These are phyloP conservation scores for Rallus crepitans DNA, from an alignment of 2,797 vertebrate species.

Conservation along the genomic window DNA sequence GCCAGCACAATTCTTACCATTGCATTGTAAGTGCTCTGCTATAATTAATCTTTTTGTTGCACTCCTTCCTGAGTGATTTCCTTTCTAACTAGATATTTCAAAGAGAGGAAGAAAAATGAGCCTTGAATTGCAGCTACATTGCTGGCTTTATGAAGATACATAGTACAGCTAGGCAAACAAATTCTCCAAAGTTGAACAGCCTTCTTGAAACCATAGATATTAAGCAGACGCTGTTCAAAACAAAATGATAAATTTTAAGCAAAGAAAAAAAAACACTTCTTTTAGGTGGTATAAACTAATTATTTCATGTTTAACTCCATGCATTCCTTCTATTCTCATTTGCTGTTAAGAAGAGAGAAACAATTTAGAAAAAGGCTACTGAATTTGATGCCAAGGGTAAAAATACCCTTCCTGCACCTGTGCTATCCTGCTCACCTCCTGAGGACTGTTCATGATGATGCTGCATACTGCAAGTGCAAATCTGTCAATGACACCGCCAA, in stretches of 20 bases:
- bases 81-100: conserved; percentile 53
- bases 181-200: neutral
- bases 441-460: neutral
- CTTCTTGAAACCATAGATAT: neutral
- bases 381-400: neutral
- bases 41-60: conserved; percentile 58
- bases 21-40: neutral
- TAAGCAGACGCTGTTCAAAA: neutral
- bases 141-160: conserved; percentile 50
- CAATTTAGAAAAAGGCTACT: neutral
- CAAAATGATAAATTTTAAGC: neutral
- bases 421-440: neutral
- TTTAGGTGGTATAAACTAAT: neutral
- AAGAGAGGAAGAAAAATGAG: conserved; percentile 32
- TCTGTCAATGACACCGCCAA: neutral
- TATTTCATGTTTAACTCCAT: neutral
- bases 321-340: neutral
- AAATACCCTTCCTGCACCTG: neutral
- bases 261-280: accelerated
- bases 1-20: conserved; percentile 15
- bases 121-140: neutral
- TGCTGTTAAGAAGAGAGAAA: neutral
- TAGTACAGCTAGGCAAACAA: conserved; percentile 3
- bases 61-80: conserved; percentile 39
- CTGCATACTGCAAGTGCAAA: neutral